Conservation (phyloP, 2,888 invertebrate species). For the Tiliacea aurago region DNA sequence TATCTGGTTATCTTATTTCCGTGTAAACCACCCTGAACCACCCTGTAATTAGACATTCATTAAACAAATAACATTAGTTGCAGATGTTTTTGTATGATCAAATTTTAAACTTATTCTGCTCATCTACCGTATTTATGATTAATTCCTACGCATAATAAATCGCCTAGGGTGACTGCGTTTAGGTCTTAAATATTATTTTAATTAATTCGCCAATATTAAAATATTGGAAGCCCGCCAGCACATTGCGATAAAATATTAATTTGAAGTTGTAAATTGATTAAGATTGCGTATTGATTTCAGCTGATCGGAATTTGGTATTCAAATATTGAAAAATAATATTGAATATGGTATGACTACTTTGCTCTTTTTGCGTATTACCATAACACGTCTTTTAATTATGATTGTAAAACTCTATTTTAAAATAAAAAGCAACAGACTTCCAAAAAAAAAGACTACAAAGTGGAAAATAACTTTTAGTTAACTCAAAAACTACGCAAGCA, state of each 20-base stretch:
- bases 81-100: neutral
- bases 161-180: slow-evolving; percentile 38
- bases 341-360: neutral
- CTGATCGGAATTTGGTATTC: slow-evolving; percentile 17
- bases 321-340: slow-evolving; percentile 25
- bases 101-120: slow-evolving; percentile 1
- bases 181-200: slow-evolving; percentile 41
- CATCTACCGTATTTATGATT: slow-evolving; percentile 11
- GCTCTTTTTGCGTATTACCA: neutral
- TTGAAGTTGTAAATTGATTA: slow-evolving; percentile 32
- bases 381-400: too few species aligned
- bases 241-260: slow-evolving; percentile 46
- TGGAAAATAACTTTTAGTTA: too few species aligned
- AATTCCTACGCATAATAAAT: slow-evolving; percentile 32
- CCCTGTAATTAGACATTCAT: neutral
- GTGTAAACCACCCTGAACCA: neutral
- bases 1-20: neutral
- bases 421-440: too few species aligned
- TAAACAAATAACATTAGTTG: neutral
- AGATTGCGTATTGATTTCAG: slow-evolving; percentile 20
- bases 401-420: too few species aligned
- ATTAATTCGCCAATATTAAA: slow-evolving; percentile 44
- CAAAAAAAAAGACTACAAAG: too few species aligned
- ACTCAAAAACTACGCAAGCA: too few species aligned
- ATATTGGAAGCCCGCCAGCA: slow-evolving; percentile 44